A percentile compares a stretch with the other conserved stretches of the same genome.
Conservation (phyloP, 2,797 vertebrate species). For the Ara ararauna region DNA sequence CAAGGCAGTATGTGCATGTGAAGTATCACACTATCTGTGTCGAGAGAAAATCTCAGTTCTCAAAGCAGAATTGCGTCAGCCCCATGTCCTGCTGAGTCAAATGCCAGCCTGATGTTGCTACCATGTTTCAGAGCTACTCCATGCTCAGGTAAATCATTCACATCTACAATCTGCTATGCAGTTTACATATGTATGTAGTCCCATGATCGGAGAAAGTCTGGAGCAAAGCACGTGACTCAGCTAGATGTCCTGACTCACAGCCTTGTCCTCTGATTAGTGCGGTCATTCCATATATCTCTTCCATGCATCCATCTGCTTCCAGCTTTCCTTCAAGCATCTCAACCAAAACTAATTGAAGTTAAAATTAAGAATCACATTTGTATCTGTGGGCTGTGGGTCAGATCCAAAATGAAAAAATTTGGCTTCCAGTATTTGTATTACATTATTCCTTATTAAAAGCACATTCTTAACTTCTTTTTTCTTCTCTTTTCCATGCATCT, state of each 20-base stretch:
- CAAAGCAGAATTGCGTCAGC: not conserved
- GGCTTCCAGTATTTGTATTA: not conserved
- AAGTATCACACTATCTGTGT: not conserved
- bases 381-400: not conserved
- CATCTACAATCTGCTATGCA: not conserved
- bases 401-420: not conserved
- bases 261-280: not conserved
- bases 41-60: not conserved
- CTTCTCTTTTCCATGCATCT: not conserved
- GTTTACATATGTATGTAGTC: not conserved
- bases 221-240: not conserved
- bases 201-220: not conserved
- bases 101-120: not conserved
- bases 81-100: not conserved
- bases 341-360: not conserved
- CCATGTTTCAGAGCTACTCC: not conserved
- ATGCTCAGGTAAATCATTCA: fast-evolving
- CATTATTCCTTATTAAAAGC: not conserved
- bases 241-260: not conserved
- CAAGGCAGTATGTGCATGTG: not conserved
- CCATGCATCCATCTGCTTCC: not conserved
- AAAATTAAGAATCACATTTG: not conserved
- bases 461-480: not conserved
- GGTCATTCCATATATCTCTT: not conserved
- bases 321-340: not conserved